Percentiles rank a stretch among this genome's conserved stretches.
Conservation (phyloP, 2,888 invertebrate species). For the Drosophila parthenogenetica region DNA sequence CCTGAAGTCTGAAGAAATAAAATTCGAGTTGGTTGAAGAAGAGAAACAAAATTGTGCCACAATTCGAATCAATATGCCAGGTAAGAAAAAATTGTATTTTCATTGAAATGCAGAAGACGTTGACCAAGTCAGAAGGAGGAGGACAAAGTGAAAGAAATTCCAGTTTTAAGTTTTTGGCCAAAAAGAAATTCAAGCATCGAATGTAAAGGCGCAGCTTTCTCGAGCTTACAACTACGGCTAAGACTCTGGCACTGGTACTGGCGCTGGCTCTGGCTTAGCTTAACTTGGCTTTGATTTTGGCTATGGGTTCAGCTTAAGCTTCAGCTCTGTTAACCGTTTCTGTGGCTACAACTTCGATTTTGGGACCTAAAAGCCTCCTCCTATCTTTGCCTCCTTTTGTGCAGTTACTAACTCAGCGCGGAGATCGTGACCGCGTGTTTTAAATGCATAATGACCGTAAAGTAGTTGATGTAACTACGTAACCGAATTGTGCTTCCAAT, state of each 20-base stretch:
- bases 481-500: conserved; percentile 70
- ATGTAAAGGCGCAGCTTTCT: conserved; percentile 67
- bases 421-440: conserved; percentile 85
- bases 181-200: conserved; percentile 66
- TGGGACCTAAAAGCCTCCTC: conserved; percentile 39
- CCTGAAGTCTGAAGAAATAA: conserved; percentile 25
- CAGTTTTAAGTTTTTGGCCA: conserved; percentile 55
- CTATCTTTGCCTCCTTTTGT: conserved; percentile 45
- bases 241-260: conserved; percentile 2
- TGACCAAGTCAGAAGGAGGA: conserved; percentile 52
- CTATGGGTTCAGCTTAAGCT: conserved; percentile 20
- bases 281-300: conserved; percentile 63
- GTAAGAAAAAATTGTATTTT: conserved; percentile 67
- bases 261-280: conserved; percentile 40
- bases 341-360: conserved; percentile 54
- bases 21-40: conserved; percentile 25
- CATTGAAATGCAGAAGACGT: conserved; percentile 70
- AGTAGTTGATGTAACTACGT: conserved; percentile 78
- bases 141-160: conserved; percentile 76
- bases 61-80: conserved; percentile 69
- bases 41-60: conserved; percentile 54
- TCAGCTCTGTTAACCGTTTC: conserved; percentile 50
- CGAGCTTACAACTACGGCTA: conserved; percentile 53
- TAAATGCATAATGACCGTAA: conserved; percentile 85
- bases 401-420: conserved; percentile 81